Percentiles rank a stretch among this genome's conserved stretches.
These are phyloP conservation scores for Trididemnum nubilum DNA, from an alignment of 23 tunicate species.

Conservation along the genomic window DNA sequence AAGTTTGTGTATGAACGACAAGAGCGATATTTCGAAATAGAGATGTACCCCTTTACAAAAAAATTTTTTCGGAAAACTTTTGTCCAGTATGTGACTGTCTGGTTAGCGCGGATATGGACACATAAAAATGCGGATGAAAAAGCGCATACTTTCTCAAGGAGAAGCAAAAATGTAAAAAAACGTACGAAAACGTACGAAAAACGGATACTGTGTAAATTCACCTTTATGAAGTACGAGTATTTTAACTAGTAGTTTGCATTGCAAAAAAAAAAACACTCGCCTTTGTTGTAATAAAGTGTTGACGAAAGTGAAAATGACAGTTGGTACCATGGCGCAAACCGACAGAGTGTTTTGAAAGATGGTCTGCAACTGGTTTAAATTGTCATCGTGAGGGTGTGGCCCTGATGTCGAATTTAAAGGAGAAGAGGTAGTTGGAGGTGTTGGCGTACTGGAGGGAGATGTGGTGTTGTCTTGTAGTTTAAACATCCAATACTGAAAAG, in stretches of 20 bases:
- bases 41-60: too few relatives aligned
- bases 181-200: too few relatives aligned
- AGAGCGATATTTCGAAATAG: too few relatives aligned
- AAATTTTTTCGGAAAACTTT: too few relatives aligned
- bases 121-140: too few relatives aligned
- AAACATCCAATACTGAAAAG: conserved; percentile 80
- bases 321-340: conserved; percentile 83
- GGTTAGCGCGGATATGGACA: too few relatives aligned
- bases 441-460: neutral
- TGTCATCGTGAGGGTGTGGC: neutral
- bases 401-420: neutral
- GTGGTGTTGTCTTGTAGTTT: conserved; percentile 56
- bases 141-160: too few relatives aligned
- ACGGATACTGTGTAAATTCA: neutral
- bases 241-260: too few relatives aligned
- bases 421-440: neutral
- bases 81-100: too few relatives aligned
- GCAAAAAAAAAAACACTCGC: conserved; percentile 5
- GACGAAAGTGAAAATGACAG: conserved; percentile 60
- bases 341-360: conserved; percentile 67
- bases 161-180: too few relatives aligned
- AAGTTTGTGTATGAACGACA: too few relatives aligned
- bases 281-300: conserved; percentile 81
- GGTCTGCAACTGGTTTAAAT: conserved; percentile 41
- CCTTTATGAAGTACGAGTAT: too few relatives aligned